A percentile compares a stretch with the other conserved stretches of the same genome.
Evolutionary conservation across 2,888 invertebrate genomes (phyloP).

Genomic region (Cryptosula pallasiana): DNA sequence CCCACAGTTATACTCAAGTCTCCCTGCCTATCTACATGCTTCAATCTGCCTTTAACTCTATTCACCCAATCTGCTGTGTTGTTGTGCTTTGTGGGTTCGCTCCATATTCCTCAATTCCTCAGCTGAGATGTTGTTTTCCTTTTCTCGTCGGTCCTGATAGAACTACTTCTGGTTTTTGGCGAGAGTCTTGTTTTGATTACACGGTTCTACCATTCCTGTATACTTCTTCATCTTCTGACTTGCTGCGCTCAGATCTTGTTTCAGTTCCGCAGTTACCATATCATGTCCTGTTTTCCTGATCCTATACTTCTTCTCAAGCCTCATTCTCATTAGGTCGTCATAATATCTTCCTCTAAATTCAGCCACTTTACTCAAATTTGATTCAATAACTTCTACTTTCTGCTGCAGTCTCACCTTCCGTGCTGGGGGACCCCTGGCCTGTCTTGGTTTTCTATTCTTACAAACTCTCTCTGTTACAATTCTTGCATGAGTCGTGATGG

Average conservation of each 20-base stretch:
- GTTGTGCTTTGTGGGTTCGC: not conserved
- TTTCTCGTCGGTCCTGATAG: not conserved
- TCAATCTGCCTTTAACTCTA: not conserved
- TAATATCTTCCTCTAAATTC: not conserved
- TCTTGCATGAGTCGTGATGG: slow-evolving; percentile 13
- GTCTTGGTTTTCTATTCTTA: not conserved
- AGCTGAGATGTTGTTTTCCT: not conserved
- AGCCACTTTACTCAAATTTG: slow-evolving; percentile 12
- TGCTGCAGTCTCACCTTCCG: not conserved
- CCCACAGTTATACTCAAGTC: not conserved
- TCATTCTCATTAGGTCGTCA: not conserved
- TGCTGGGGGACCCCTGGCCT: not conserved
- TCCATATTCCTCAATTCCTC: not conserved
- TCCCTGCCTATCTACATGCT: not conserved
- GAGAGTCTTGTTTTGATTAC: not conserved
- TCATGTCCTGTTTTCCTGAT: not conserved
- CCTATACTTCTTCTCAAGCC: slow-evolving; percentile 3
- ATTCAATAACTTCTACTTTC: not conserved
- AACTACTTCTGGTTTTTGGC: not conserved
- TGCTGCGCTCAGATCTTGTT: not conserved
- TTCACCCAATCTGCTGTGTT: not conserved
- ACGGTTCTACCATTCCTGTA: not conserved
- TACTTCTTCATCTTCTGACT: slow-evolving; percentile 6
- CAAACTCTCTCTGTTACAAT: not conserved
- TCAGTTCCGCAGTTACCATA: not conserved